Conservation (phyloP, 1,140 invertebrate genomes). For the Pentalonia nigronervosa region DNA sequence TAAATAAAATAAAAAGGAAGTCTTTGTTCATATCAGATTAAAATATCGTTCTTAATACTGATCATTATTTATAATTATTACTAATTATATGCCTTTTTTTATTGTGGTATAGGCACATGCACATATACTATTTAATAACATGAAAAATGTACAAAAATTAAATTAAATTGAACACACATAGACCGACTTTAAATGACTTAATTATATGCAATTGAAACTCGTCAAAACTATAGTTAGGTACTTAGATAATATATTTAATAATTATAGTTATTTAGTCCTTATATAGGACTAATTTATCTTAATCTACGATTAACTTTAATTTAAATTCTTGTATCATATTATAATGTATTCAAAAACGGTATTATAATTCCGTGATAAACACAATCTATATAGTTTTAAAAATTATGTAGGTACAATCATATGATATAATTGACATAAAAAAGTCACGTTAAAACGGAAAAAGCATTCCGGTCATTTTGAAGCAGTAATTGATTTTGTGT, state of each 20-base stretch:
- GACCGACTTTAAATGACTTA: constrained; percentile 24
- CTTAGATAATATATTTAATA: not conserved
- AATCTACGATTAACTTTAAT: not conserved
- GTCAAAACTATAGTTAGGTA: constrained; percentile 22
- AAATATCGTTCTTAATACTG: constrained; percentile 41
- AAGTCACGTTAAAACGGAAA: not conserved
- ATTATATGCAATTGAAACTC: constrained; percentile 28
- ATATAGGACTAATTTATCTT: not conserved
- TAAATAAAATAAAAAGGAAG: constrained; percentile 40
- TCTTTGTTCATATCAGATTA: constrained; percentile 51
- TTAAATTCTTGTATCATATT: not conserved
- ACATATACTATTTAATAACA: constrained; percentile 34
- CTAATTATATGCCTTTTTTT: not conserved
- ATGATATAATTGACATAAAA: not conserved
- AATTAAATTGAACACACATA: constrained; percentile 47
- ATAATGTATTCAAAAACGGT: not conserved
- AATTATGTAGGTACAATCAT: not conserved
- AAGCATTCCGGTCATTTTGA: not conserved
- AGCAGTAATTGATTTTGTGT: not conserved
- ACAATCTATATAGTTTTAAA: not conserved
- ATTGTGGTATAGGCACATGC: not conserved
- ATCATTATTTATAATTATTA: constrained; percentile 31
- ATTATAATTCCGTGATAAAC: not conserved
- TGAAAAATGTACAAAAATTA: constrained; percentile 42
- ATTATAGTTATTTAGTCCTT: not conserved